A percentile compares a stretch with the other conserved stretches of the same genome.
Conservation (phyloP, 2,113 vertebrate genomes). For the Rhombomys opimus region DNA sequence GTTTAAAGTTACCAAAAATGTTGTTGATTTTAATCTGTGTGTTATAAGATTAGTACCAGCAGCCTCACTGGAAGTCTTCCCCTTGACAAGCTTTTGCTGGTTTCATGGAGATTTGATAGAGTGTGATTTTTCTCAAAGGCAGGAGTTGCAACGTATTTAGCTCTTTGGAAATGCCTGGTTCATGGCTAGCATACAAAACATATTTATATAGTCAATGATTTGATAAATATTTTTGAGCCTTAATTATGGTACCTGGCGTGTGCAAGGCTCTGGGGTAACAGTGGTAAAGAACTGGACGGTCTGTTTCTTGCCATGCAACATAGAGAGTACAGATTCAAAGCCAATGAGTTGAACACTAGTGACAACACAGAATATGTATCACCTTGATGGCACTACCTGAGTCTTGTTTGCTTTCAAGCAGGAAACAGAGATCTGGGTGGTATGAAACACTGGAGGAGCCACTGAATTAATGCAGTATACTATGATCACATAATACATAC, state of each 20-base stretch:
- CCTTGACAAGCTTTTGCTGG: not conserved
- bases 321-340: not conserved
- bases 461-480: not conserved
- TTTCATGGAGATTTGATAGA: not conserved
- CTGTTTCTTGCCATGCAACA: not conserved
- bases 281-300: not conserved
- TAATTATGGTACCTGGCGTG: not conserved
- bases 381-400: not conserved
- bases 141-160: not conserved
- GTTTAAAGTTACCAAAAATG: not conserved
- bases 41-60: not conserved
- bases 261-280: not conserved
- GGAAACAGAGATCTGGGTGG: not conserved
- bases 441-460: not conserved
- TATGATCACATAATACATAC: not conserved
- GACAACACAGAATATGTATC: not conserved
- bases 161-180: not conserved
- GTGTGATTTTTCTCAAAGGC: not conserved
- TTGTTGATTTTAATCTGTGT: not conserved
- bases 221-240: slow-evolving; percentile 38
- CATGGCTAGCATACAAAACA: not conserved
- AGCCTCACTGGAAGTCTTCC: not conserved
- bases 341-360: not conserved
- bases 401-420: not conserved
- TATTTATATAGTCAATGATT: not conserved